Conservation (phyloP, 2,113 vertebrate genomes). For the Ciconia maguari region DNA sequence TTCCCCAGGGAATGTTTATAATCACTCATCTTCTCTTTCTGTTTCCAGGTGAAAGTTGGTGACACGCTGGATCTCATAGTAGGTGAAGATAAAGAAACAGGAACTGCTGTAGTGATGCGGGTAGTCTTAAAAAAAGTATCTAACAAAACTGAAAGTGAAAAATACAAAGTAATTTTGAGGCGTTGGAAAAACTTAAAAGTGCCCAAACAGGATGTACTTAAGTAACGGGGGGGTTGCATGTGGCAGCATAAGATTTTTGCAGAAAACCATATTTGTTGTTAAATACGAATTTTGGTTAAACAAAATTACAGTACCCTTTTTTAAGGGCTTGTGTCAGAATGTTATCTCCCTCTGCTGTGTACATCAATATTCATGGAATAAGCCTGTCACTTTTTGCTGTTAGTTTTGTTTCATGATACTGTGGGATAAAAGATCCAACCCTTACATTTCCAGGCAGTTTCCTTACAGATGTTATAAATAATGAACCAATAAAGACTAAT, state of each 20-base stretch:
- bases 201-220: constrained; percentile 77
- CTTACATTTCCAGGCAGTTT: background rate
- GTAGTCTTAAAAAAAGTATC: constrained; percentile 80
- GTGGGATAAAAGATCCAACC: background rate
- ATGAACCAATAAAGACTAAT: constrained; percentile 17
- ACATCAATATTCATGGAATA: background rate
- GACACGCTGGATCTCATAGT: constrained; percentile 88
- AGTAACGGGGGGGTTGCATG: constrained; percentile 51
- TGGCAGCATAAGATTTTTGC: background rate
- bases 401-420: background rate
- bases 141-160: constrained; percentile 78
- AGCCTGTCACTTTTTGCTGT: background rate
- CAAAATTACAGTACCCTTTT: constrained; percentile 57
- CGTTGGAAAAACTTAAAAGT: constrained; percentile 88
- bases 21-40: background rate
- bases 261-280: background rate
- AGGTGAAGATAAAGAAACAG: constrained; percentile 81
- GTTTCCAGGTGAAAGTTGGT: constrained; percentile 88
- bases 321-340: constrained; percentile 22
- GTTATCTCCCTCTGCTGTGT: background rate
- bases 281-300: constrained; percentile 58
- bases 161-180: constrained; percentile 83
- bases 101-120: constrained; percentile 85
- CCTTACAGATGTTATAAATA: background rate
- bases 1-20: background rate